Conservation (phyloP, 2,797 vertebrate genomes). For the Acrossocheilus wenchowensis region DNA sequence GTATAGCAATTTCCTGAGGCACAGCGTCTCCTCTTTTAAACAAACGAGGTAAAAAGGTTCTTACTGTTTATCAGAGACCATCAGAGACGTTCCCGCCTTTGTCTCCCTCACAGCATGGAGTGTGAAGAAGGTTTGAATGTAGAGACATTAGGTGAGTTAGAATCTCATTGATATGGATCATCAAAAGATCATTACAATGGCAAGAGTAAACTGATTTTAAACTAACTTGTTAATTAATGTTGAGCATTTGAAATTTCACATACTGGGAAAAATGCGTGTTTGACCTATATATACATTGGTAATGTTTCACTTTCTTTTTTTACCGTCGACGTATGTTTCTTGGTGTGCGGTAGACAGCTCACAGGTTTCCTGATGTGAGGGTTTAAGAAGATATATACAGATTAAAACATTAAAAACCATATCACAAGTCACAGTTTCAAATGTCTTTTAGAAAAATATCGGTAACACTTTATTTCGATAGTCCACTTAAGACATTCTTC, state of each 20-base stretch:
- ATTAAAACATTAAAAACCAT: neutral
- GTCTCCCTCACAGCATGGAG: conserved; percentile 30
- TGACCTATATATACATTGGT: neutral
- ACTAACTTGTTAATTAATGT: neutral
- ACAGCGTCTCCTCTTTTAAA: neutral
- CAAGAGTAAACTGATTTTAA: neutral
- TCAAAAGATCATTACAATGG: neutral
- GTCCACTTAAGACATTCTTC: no score
- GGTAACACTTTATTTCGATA: no score
- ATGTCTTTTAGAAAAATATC: neutral
- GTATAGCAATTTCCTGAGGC: neutral
- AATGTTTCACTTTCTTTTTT: neutral
- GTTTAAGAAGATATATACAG: neutral
- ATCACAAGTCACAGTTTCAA: neutral
- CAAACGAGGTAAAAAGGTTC: conserved; percentile 4
- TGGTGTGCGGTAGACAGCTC: no score
- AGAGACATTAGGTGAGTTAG: neutral
- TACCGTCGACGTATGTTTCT: neutral
- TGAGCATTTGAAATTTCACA: neutral
- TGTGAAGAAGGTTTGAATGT: neutral
- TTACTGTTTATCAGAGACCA: no score
- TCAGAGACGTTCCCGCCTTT: neutral
- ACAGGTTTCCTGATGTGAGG: neutral
- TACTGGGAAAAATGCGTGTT: neutral
- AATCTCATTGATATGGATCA: conserved; percentile 11